Evolutionary conservation across 1,140 invertebrate species (phyloP), one percentile per base, ranked within the genome.

Genomic region (Drosophila jambulina): DNA sequence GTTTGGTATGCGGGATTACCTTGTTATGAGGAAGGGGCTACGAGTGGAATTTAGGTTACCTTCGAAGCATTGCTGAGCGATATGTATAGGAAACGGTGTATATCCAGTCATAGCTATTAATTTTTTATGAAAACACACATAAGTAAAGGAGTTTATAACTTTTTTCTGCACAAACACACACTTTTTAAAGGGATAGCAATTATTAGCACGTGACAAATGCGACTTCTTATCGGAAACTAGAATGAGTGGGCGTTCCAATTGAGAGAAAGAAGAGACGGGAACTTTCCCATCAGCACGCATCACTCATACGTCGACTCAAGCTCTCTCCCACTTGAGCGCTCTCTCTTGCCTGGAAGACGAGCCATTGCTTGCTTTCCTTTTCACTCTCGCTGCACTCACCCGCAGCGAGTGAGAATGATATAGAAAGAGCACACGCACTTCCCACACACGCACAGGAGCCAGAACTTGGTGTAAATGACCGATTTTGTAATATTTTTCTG

Each of bases 401-500:
- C 27, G n/a, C 29, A 7, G 17, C 9, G 34, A 46, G 13, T 15
- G 17, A 23, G 43, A 27, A 15, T 19, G 27, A 8, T 9, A n/a
- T n/a, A 5, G n/a, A 51, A 29, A n/a, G 13, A 51, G 29, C 25
- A 15, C 49, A 34, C 34, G 8, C 25, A 19, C 25, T 48, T 27
- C 0, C 34, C 36, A 54, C 29, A 21, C 45, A n/a, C 25, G 27
- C 45, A 38, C 29, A 32, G 32, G 7, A 25, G 32, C 4, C 23
- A 23, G 29, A 53, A 40, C 29, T n/a, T 13, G 68, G 67, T 42
- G 62, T 29, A 68, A 36, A 25, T 51, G 29, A 15, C 27, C 38
- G 40, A 68, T 45, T 70, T 48, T 38, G 25, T 56, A 70, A 56
- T 56, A 65, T 9, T 34, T 17, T 68, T 25, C 29, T 67, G 46